phyloP scores from a whole-genome alignment of 2,888 invertebrate genomes.

The Smittia aterrima region DNA sequence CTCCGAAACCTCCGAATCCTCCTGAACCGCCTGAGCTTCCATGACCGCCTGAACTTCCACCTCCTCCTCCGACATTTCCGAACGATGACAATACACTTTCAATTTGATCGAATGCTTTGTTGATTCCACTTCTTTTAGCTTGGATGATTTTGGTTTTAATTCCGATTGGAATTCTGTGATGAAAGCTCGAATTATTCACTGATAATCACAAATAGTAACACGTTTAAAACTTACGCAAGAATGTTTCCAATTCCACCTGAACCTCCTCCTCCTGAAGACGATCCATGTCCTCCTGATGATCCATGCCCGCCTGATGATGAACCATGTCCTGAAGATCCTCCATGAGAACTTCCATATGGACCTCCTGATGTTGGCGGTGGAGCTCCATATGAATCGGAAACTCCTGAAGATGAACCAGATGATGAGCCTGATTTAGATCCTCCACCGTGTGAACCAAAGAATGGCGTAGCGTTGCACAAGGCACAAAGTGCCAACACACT shows the following conservation, averaged over 20 bases:
- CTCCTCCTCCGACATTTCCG: neutral
- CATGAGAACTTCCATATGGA: neutral
- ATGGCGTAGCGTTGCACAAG: neutral
- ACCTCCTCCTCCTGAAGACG: constrained; percentile 10
- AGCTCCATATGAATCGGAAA: neutral
- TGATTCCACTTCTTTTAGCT: neutral
- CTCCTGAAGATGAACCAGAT: neutral
- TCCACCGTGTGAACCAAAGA: neutral
- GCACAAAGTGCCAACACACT: constrained; percentile 28
- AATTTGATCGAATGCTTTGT: neutral
- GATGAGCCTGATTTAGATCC: neutral
- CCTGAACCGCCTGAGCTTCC: neutral
- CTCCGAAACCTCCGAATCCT: too few relatives aligned
- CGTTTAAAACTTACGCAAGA: neutral
- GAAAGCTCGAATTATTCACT: too few relatives aligned
- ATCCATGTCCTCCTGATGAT: too few relatives aligned
- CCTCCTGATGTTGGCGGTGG: neutral
- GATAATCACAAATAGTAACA: too few relatives aligned
- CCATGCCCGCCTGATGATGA: neutral
- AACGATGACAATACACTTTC: neutral
- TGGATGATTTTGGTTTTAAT: constrained; percentile 5
- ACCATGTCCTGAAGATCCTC: too few relatives aligned
- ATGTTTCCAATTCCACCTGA: neutral
- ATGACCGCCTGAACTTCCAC: constrained; percentile 15
- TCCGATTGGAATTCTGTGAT: neutral